A percentile compares a stretch with the other conserved stretches of the same genome.
Evolutionary conservation across 2,797 vertebrate genomes (phyloP).

Genomic region (Spinus pinus): DNA sequence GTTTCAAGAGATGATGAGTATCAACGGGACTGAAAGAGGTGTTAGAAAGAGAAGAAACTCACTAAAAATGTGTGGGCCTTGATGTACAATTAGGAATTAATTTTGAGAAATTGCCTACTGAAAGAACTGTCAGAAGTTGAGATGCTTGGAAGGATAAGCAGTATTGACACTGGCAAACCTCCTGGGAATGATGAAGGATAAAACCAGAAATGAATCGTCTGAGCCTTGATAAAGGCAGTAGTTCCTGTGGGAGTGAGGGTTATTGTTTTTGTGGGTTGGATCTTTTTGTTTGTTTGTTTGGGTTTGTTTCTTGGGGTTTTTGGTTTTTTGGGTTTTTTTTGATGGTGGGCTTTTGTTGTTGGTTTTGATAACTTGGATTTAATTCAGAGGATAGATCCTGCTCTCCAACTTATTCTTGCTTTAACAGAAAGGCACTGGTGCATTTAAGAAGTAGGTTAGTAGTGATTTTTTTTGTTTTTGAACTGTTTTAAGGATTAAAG

Average conservation of each 20-base stretch:
- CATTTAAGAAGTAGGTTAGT: background rate
- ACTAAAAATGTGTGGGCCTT: background rate
- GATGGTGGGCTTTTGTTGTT: background rate
- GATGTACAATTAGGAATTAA: constrained; percentile 29
- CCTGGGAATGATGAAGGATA: background rate
- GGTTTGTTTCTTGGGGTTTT: background rate
- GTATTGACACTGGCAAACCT: background rate
- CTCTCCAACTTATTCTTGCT: background rate
- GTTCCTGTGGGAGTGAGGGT: background rate
- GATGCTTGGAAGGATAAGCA: constrained; percentile 21
- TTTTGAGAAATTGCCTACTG: constrained; percentile 17
- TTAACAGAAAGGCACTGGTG: background rate
- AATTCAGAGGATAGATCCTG: background rate
- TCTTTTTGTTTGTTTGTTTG: background rate
- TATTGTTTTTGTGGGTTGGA: background rate
- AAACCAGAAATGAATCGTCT: background rate
- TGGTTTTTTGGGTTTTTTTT: background rate
- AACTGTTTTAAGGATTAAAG: background rate
- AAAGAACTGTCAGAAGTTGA: background rate
- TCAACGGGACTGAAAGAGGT: background rate
- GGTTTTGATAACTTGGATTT: background rate
- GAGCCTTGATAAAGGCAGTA: background rate
- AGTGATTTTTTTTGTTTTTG: background rate
- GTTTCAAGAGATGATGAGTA: background rate
- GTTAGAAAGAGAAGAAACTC: background rate